Percentiles rank a stretch among this genome's conserved stretches.
phyloP scores from a whole-genome alignment of 1,140 invertebrate species.

The Caerostris extrusa region DNA sequence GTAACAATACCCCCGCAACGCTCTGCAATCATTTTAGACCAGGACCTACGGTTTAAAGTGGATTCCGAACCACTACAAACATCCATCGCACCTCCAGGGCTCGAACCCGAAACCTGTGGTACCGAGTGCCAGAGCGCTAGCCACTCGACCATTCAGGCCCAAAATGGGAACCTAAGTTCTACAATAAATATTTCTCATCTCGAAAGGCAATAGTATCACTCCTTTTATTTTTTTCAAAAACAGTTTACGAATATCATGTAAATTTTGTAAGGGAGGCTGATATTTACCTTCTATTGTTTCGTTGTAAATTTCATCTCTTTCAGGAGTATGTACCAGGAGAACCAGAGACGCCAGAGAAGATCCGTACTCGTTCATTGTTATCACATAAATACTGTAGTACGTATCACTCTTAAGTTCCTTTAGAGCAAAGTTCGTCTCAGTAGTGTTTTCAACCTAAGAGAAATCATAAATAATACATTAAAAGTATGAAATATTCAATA shows the following conservation, averaged over 20 bases:
- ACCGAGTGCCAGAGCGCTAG: no score
- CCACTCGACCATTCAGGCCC: no score
- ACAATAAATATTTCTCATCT: not conserved
- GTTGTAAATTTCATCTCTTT: conserved; percentile 74
- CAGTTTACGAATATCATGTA: not conserved
- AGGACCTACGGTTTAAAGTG: no score
- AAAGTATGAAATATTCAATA: no score
- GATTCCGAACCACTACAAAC: no score
- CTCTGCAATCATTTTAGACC: no score
- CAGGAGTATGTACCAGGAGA: conserved; percentile 87
- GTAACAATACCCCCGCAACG: no score
- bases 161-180: not conserved
- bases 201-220: not conserved
- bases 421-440: conserved; percentile 85
- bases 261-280: not conserved
- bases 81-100: no score
- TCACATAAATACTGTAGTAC: conserved; percentile 89
- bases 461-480: no score
- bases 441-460: conserved; percentile 86
- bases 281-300: conserved; percentile 62
- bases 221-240: not conserved
- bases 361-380: conserved; percentile 87
- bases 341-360: conserved; percentile 90
- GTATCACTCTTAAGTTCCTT: conserved; percentile 85
- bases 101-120: no score